Conservation (phyloP, 2,888 invertebrate species). For the Rugalucina vietnamica region DNA sequence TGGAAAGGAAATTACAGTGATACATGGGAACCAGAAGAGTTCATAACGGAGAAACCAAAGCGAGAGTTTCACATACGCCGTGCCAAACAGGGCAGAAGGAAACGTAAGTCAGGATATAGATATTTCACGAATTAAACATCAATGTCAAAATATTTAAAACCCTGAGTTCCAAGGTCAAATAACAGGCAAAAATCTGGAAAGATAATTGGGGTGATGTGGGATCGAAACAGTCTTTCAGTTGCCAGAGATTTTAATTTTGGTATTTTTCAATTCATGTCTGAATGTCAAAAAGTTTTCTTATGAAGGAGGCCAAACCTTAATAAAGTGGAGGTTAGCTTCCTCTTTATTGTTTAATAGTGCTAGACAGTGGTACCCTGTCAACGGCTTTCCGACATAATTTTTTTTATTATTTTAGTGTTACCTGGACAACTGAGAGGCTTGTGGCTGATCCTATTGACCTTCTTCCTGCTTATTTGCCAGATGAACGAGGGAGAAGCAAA, state of each 20-base stretch:
- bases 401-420: neutral
- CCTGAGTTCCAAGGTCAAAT: neutral
- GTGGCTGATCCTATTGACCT: neutral
- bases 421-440: neutral
- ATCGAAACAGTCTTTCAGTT: neutral
- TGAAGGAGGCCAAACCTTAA: conserved; percentile 1
- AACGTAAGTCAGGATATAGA: neutral
- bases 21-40: too few relatives aligned
- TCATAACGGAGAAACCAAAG: too few relatives aligned
- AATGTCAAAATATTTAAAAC: neutral
- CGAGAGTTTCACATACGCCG: neutral
- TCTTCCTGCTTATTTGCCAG: neutral
- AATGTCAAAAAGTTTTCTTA: neutral
- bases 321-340: neutral
- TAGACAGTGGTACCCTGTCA: neutral
- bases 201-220: neutral
- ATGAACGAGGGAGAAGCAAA: neutral
- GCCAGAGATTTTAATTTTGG: neutral
- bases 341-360: conserved; percentile 2
- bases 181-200: neutral
- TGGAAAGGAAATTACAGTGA: neutral
- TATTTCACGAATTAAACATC: neutral
- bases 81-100: neutral
- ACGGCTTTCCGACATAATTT: neutral
- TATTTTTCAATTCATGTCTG: neutral